Conservation (phyloP, 1,140 invertebrate genomes). For the Trialeurodes vaporariorum region DNA sequence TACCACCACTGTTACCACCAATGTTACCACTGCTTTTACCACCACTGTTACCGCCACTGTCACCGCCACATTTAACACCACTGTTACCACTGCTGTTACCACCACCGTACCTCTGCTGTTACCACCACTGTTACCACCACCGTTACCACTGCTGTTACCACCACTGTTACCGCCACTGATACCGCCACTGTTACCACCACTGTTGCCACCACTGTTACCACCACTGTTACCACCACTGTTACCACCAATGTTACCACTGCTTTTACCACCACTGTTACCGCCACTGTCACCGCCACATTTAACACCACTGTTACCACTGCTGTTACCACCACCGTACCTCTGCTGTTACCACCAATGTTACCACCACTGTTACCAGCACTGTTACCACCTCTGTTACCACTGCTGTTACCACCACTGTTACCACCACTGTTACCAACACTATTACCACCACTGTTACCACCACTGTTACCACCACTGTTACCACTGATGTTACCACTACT, state of each 20-base stretch:
- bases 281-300: background rate
- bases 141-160: too few species aligned
- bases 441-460: too few species aligned
- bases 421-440: too few species aligned
- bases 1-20: conserved; percentile 9
- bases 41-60: background rate
- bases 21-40: conserved; percentile 8
- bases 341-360: too few species aligned
- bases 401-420: too few species aligned
- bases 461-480: too few species aligned
- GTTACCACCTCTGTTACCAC: too few species aligned
- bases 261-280: background rate
- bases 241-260: background rate
- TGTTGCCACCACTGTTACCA: background rate
- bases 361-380: too few species aligned
- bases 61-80: background rate
- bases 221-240: background rate
- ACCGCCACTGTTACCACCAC: background rate
- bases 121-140: background rate
- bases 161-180: too few species aligned
- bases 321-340: too few species aligned
- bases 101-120: background rate
- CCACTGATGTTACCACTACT: too few species aligned
- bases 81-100: background rate
- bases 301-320: too few species aligned